Evolutionary conservation across 2,113 vertebrate genomes (phyloP).

Genomic region (Melanostigma gelatinosum): DNA sequence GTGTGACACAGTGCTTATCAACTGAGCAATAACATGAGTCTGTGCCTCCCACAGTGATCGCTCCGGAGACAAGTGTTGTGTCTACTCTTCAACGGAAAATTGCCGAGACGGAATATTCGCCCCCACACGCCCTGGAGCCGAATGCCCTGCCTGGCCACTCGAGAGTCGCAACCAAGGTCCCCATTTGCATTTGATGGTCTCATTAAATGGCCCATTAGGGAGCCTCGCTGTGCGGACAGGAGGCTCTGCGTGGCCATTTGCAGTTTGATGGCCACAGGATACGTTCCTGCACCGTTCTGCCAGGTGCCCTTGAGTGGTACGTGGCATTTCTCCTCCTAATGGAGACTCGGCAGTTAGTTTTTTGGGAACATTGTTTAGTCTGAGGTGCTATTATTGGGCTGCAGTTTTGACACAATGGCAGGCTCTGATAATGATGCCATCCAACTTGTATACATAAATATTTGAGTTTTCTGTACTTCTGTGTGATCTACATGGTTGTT

Average conservation of each 20-base stretch:
- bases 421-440: conserved; percentile 2
- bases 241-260: conserved; percentile 48
- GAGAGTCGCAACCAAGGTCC: conserved; percentile 50
- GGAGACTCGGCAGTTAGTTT: conserved; percentile 11
- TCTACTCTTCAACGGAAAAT: conserved; percentile 56
- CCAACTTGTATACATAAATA: background rate
- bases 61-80: conserved; percentile 41
- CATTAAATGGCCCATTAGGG: conserved; percentile 64
- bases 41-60: conserved; percentile 39
- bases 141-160: conserved; percentile 42
- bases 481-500: background rate
- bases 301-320: conserved; percentile 40
- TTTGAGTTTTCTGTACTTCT: background rate
- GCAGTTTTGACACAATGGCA: conserved; percentile 9
- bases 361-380: conserved; percentile 11
- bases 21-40: conserved; percentile 21
- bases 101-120: conserved; percentile 63
- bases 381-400: conserved; percentile 10
- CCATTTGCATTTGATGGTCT: conserved; percentile 69
- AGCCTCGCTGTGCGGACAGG: conserved; percentile 18
- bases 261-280: conserved; percentile 32
- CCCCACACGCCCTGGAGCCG: conserved; percentile 41
- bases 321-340: conserved; percentile 36
- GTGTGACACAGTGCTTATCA: conserved; percentile 27
- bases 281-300: conserved; percentile 8